Evolutionary conservation across 2,113 vertebrate species (phyloP), one percentile per base, ranked within the genome.

Genomic region (Ariopsis seemanni): DNA sequence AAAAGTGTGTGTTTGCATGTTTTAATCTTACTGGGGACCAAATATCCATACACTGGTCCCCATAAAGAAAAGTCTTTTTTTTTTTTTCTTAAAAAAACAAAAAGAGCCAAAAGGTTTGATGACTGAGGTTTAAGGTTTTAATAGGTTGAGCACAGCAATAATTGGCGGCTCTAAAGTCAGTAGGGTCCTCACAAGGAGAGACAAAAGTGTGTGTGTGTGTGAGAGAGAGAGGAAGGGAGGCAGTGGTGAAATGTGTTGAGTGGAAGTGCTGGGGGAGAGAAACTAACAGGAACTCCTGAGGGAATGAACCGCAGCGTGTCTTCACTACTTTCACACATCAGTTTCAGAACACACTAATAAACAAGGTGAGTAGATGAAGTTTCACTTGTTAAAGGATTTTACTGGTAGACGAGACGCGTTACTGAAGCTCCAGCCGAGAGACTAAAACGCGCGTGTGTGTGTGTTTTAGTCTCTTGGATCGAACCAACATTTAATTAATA

Each of bases 351-450:
- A 34, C 11, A 55, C 63, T 86, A 85, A 84, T 71, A 50, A 65
- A 77, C 65, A 83, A 53, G 87, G 89, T 90, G 85, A 89, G 87
- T 85, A 50, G 67, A 67, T 14, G 25, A 27, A 48, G 55, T 15
- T 72, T 74, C 83, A 82, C 14, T 62, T 53, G 10, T 42, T 62
- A 42, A 17, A 71, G 48, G 60, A 60, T 48, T 82, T 89, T 84
- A 82, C 74, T 87, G 4, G 50, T 80, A 53, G 50, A 30, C 69
- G 72, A 71, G 18, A 5, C 53, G 57, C 75, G 25, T 86, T 86
- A 82, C 60, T 72, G 6, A 84, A 52, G 8, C 65, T 20, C 42
- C 30, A 42, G 9, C 55, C 15, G 18, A 4, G 62, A 83, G 62
- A 30, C 63, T 69, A 5, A 4, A 58, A 30, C 53, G 42, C 0